Conservation (phyloP, 2,797 vertebrate species). For the Sebastolobus alascanus region DNA sequence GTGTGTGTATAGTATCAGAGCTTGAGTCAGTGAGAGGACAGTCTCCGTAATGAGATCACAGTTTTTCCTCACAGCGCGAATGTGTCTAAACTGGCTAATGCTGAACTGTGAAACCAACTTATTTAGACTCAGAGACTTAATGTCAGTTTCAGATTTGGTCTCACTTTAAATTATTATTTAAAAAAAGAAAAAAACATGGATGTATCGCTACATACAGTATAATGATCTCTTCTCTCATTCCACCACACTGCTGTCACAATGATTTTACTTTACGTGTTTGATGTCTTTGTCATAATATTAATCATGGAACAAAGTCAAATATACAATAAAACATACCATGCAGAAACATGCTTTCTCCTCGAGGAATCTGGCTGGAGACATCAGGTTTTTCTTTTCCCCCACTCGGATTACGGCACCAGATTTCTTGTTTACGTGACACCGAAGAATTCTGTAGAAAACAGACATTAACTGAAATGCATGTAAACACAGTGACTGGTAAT, state of each 20-base stretch:
- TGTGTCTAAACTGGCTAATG: not conserved
- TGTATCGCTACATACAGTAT: not conserved
- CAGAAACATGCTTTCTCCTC: not conserved
- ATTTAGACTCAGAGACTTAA: constrained; percentile 2
- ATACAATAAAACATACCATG: too few relatives aligned
- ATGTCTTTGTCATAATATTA: not conserved
- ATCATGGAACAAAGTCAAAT: too few relatives aligned
- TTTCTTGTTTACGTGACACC: not conserved
- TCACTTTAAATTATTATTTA: not conserved
- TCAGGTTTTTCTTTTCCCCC: not conserved
- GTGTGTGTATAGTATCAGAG: not conserved
- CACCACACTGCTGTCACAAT: not conserved
- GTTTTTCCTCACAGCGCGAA: not conserved
- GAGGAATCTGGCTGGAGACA: not conserved
- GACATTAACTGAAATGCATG: not conserved
- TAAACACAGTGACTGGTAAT: not conserved
- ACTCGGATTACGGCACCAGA: fast-evolving
- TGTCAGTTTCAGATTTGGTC: constrained; percentile 2
- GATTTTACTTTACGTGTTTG: not conserved
- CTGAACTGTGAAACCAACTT: not conserved
- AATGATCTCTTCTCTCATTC: not conserved
- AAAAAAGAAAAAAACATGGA: too few relatives aligned
- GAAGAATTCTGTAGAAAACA: too few relatives aligned
- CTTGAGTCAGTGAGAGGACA: not conserved
- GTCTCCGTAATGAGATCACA: not conserved